Evolutionary conservation across 2,888 invertebrate genomes (phyloP), one percentile per base, ranked within the genome.

Genomic region (Odontomyia ornata): DNA sequence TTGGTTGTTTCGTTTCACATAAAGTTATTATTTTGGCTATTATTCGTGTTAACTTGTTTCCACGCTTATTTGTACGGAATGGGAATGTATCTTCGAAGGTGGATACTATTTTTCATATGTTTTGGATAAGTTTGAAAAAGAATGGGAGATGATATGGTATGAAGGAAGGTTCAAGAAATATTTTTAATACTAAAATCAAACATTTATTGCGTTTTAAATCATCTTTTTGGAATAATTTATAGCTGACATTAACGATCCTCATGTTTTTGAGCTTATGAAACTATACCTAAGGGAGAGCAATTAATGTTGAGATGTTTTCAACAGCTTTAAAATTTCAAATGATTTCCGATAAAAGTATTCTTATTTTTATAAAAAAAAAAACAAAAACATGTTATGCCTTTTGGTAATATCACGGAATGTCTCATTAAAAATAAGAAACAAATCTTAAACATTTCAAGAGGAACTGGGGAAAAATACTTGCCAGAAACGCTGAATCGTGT

Each of bases 191-290:
- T 52, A 52, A 13, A 13, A n/a, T n/a, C 13, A 4, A n/a, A 52
- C 18, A 9, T 52, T 30, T 30, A 28, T 64, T 64, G 15, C 7
- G 64, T 18, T 23, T 15, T 64, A 64, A 64, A 64, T 64, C 64
- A 64, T 64, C 28, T 64, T 64, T n/a, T n/a, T 4, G 28, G 28
- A 64, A 30, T 64, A 28, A 64, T 64, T 64, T 64, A 64, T 25
- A 28, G 15, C 30, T 64, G 30, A 27, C 64, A 23, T 64, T 64
- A 64, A 64, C 28, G 64, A 5, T 25, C 5, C 9, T 9, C 11
- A 52, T 52, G 52, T 52, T 52, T 18, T 9, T 3, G 18, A 52
- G n/a, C 52, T 9, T 15, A 15, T 18, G 52, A n/a, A 18, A 52
- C 7, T 43, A 43, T 43, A 36, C 9, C 9, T 5, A 36, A 36